Percentiles rank a stretch among this genome's conserved stretches.
These are phyloP conservation scores for Lampropteryx suffumata DNA, from an alignment of 2,888 invertebrate species.

Conservation along the genomic window DNA sequence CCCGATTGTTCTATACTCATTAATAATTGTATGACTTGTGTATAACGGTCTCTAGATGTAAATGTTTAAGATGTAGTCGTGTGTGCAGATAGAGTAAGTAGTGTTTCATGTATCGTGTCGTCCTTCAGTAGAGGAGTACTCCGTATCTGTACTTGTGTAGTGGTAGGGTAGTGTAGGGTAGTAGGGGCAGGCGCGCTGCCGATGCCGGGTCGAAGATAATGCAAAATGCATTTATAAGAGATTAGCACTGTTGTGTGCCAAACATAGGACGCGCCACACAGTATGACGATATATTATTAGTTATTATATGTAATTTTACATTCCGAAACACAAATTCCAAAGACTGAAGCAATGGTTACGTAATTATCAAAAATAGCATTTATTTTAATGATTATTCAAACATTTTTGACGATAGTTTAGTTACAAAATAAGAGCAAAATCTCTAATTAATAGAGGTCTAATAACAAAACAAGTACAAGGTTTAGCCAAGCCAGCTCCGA, in stretches of 20 bases:
- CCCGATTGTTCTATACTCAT: too few species aligned
- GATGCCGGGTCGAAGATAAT: conserved; percentile 10
- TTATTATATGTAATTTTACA: conserved; percentile 28
- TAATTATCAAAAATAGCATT: conserved; percentile 33
- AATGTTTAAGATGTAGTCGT: too few species aligned
- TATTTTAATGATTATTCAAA: conserved; percentile 15
- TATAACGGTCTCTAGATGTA: too few species aligned
- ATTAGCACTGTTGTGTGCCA: conserved; percentile 19
- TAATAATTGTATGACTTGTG: too few species aligned
- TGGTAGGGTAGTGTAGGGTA: too few species aligned
- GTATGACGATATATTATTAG: conserved; percentile 12
- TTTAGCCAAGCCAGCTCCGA: conserved; percentile 45
- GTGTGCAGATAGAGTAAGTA: too few species aligned
- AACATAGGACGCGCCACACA: conserved; percentile 12
- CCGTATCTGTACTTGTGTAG: too few species aligned
- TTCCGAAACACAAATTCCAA: conserved; percentile 54
- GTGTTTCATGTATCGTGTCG: too few species aligned
- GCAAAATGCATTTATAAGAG: conserved; percentile 22
- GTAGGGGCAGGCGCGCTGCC: too few species aligned
- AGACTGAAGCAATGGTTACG: conserved; percentile 47
- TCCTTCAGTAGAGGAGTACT: too few species aligned
- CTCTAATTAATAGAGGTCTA: not conserved
- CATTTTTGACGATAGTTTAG: conserved; percentile 6
- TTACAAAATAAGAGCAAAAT: not conserved
- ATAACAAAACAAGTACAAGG: conserved; percentile 45